Evolutionary conservation across 2,797 vertebrate species (phyloP).

Genomic region (Thamnophis elegans): DNA sequence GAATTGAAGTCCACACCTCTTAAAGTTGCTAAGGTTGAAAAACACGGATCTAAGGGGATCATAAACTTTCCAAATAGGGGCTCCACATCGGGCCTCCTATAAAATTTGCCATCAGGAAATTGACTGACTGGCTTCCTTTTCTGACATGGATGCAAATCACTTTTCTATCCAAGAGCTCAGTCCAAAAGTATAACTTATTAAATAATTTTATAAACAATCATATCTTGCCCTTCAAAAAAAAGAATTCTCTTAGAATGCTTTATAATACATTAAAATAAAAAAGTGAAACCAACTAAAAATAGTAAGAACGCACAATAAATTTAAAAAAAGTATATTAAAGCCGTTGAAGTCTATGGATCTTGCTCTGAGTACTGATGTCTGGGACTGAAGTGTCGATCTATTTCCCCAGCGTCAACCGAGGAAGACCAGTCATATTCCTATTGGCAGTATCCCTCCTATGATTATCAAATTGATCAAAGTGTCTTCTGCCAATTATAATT

Average conservation of each 20-base stretch:
- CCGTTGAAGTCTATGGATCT: not conserved
- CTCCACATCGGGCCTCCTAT: not conserved
- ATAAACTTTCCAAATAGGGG: not conserved
- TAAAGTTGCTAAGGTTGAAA: not conserved
- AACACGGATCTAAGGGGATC: not conserved
- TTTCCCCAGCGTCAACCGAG: conserved; percentile 33
- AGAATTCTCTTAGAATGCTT: not conserved
- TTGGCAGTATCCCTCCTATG: conserved; percentile 54
- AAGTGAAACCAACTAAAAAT: not conserved
- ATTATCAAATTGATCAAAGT: conserved; percentile 35
- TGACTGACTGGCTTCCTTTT: not conserved
- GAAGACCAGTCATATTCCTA: conserved; percentile 55
- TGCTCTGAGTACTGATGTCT: not conserved
- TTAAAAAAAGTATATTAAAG: not conserved
- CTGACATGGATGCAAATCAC: not conserved
- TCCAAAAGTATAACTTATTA: conserved; percentile 60
- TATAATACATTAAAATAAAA: not conserved
- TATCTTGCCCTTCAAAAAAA: not conserved
- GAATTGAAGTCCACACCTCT: not conserved
- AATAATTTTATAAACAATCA: conserved; percentile 41
- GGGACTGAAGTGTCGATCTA: not conserved
- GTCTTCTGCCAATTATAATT: conserved; percentile 47
- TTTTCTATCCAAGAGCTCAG: conserved; percentile 7
- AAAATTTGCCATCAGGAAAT: not conserved
- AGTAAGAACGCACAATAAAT: conserved; percentile 1